Evolutionary conservation across 1,140 invertebrate genomes (phyloP), one percentile per base, ranked within the genome.

Genomic region (Acyrthosiphon pisum): DNA sequence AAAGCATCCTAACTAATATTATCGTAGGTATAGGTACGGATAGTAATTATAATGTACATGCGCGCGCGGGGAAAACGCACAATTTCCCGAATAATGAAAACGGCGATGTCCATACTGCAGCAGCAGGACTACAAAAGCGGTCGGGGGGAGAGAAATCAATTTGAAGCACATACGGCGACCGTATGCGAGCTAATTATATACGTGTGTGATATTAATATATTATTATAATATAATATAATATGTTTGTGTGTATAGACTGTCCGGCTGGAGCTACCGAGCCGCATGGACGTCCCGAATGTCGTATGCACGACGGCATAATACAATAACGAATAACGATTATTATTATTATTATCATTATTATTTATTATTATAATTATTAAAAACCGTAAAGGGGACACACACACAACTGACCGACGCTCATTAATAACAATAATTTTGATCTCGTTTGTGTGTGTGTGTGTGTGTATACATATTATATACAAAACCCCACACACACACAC

Each of bases 141-240:
- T 1, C 48, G 20, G n/a, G 26, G 23, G 23, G n/a, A 8, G 14
- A 44, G 22, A 53, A 93, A 93, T 93, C 81, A 56, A 46, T 86
- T 53, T 35, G 76, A 56, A 86, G 81, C 91, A 86, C 91, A 93
- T 93, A 93, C 91, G 91, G 91, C 53, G 91, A 93, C 91, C 81
- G 91, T 91, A 23, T 37, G 41, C 60, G 41, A n/a, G 88, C 11
- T 91, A 91, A 91, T 91, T 91, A 91, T 68, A 91, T 35, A 46
- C 41, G 18, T 30, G 44, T 41, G 30, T 46, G 23, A 83, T 83
- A 83, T 83, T 41, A 76, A n/a, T 30, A 81, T 81, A 81, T 83
- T 41, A 76, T 76, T 30, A 81, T 81, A 81, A 11, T 44, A 44
- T 44, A 84, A 41, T 26, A 37, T 23, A 11, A 68, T 68, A 18